A percentile compares a stretch with the other conserved stretches of the same genome.
phyloP scores from a whole-genome alignment of 1,140 invertebrate species.

The Ladona fulva region DNA sequence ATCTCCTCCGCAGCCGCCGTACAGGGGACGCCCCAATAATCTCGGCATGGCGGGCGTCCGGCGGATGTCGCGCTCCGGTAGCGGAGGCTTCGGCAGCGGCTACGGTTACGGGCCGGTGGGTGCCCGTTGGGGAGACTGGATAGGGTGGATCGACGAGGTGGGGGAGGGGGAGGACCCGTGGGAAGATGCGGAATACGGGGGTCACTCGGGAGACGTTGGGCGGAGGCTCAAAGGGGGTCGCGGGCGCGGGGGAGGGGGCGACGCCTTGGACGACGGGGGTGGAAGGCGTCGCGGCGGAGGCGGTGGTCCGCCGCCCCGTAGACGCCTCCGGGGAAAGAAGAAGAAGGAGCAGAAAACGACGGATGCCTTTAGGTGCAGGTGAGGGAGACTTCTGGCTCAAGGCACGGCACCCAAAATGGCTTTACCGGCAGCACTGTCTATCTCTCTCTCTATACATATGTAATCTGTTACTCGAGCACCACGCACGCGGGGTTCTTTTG shows the following conservation, averaged over 20 bases:
- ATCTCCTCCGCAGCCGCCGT: background rate
- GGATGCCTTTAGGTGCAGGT: background rate
- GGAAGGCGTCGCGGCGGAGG: background rate
- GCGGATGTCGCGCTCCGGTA: background rate
- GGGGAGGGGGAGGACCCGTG: background rate
- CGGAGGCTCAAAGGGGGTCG: background rate
- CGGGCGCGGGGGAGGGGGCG: background rate
- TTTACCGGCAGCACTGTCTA: background rate
- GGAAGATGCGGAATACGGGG: background rate
- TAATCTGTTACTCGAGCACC: background rate
- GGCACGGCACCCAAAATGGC: background rate
- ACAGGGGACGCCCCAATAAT: background rate
- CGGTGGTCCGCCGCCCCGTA: background rate
- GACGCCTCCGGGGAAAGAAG: background rate
- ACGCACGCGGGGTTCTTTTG: background rate
- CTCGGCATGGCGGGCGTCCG: background rate
- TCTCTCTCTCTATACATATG: background rate
- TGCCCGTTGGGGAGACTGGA: background rate
- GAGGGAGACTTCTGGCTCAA: constrained; percentile 1
- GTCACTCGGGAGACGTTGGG: background rate
- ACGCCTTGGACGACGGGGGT: background rate
- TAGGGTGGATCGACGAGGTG: background rate
- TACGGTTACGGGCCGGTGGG: background rate
- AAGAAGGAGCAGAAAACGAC: constrained; percentile 4
- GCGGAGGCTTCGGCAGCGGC: background rate